A percentile compares a stretch with the other conserved stretches of the same genome.
Evolutionary conservation across 2,797 vertebrate species (phyloP).

Genomic region (Gymnothorax javanicus): DNA sequence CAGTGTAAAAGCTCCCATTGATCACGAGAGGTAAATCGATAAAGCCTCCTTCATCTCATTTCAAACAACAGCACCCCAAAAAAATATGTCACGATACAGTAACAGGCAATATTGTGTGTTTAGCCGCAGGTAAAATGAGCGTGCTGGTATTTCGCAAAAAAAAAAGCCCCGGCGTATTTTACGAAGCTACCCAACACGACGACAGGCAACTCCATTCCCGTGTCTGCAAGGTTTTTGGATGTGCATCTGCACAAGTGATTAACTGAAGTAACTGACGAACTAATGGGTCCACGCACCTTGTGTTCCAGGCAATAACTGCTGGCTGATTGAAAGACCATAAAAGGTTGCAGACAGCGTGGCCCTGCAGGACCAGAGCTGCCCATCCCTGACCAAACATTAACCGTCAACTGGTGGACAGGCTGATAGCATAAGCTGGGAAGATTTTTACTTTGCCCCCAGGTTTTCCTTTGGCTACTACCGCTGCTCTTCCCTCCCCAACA

Average conservation of each 20-base stretch:
- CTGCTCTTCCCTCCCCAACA: not conserved
- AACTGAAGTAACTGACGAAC: no score
- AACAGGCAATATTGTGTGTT: not conserved
- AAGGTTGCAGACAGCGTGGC: no score
- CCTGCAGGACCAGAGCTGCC: no score
- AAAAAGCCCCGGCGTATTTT: not conserved
- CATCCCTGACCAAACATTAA: no score
- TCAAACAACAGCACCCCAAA: not conserved
- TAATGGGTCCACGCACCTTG: no score
- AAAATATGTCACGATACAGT: not conserved
- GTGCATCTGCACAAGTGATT: no score
- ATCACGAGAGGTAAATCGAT: not conserved
- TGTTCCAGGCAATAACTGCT: no score
- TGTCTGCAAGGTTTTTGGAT: no score
- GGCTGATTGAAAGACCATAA: no score
- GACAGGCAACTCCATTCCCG: no score
- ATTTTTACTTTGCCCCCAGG: not conserved
- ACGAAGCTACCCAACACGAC: no score
- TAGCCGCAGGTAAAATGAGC: not conserved
- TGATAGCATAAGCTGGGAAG: not conserved
- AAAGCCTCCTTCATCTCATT: not conserved
- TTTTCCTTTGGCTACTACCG: not conserved
- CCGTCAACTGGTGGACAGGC: no score
- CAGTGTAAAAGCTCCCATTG: not conserved
- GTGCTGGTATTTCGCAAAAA: not conserved